phyloP scores from a whole-genome alignment of 2,888 invertebrate genomes.

The Pyrochroa serraticornis region DNA sequence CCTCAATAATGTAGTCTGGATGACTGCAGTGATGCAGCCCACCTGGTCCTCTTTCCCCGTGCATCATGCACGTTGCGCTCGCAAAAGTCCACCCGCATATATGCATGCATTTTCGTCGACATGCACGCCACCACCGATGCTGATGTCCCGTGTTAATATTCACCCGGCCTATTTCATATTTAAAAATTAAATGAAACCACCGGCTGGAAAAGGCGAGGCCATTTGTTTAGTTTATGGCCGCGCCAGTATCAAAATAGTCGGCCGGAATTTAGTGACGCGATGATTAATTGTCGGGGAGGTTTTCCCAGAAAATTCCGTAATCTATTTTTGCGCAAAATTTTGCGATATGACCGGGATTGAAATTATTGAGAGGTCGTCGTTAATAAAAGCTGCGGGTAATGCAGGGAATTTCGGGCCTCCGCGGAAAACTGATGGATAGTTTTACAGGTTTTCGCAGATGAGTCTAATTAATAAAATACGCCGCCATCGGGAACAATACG shows the following conservation, averaged over 20 bases:
- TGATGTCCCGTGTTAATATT: constrained; percentile 38
- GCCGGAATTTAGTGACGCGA: constrained; percentile 22
- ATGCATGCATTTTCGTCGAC: constrained; percentile 32
- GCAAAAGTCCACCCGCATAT: constrained; percentile 16
- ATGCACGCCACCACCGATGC: constrained; percentile 14
- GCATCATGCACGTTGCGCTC: constrained; percentile 19
- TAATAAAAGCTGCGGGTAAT: no score
- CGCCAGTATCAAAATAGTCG: constrained; percentile 23
- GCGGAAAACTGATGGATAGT: no score
- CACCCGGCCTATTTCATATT: constrained; percentile 46
- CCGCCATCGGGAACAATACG: no score
- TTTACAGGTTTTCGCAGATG: no score
- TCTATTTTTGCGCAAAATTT: no score
- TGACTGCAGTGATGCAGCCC: constrained; percentile 44
- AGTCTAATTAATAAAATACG: no score
- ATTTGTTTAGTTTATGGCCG: constrained; percentile 30
- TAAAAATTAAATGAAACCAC: constrained; percentile 44
- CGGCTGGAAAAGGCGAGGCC: constrained; percentile 29
- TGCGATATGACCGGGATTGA: no score
- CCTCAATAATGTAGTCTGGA: constrained; percentile 52
- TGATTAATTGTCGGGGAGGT: constrained; percentile 12
- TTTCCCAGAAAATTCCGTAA: no score
- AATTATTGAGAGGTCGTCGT: no score
- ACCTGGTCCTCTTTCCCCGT: constrained; percentile 34
- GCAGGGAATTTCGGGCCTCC: no score